Percentiles rank a stretch among this genome's conserved stretches.
Conservation (phyloP, 2,797 vertebrate species). For the Coluber constrictor region DNA sequence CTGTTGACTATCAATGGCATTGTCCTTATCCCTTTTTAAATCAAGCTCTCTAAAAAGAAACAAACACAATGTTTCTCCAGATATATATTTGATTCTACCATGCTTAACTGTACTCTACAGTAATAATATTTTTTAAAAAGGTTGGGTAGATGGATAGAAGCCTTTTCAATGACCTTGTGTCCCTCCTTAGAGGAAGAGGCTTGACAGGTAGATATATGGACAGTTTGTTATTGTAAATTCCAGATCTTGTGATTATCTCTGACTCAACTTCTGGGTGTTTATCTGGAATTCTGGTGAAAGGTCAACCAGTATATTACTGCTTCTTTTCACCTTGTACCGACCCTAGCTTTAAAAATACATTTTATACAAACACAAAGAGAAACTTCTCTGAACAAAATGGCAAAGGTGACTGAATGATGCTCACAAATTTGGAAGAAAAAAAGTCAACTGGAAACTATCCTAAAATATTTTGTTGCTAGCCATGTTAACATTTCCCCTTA, state of each 20-base stretch:
- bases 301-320: slow-evolving; percentile 79
- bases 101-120: slow-evolving; percentile 64
- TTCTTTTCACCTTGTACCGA: slow-evolving; percentile 84
- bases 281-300: slow-evolving; percentile 91
- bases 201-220: slow-evolving; percentile 99
- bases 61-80: slow-evolving; percentile 25
- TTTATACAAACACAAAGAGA: slow-evolving; percentile 75
- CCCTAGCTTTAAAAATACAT: slow-evolving; percentile 79
- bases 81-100: slow-evolving; percentile 73
- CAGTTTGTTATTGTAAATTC: slow-evolving; percentile 97
- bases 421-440: not conserved
- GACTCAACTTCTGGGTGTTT: slow-evolving; percentile 94
- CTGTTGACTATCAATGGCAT: not conserved
- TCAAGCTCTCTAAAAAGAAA: not conserved
- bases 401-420: not conserved
- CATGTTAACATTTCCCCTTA: not conserved
- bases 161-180: slow-evolving; percentile 89
- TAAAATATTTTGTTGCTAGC: not conserved
- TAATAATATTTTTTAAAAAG: slow-evolving; percentile 56
- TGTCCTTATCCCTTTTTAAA: not conserved
- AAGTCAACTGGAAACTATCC: not conserved
- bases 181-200: slow-evolving; percentile 86
- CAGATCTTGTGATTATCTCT: slow-evolving; percentile 97
- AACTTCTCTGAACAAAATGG: slow-evolving; percentile 31
- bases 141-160: slow-evolving; percentile 80